These are phyloP conservation scores for Chionomys nivalis DNA, from an alignment of 2,113 vertebrate genomes.

Conservation along the genomic window DNA sequence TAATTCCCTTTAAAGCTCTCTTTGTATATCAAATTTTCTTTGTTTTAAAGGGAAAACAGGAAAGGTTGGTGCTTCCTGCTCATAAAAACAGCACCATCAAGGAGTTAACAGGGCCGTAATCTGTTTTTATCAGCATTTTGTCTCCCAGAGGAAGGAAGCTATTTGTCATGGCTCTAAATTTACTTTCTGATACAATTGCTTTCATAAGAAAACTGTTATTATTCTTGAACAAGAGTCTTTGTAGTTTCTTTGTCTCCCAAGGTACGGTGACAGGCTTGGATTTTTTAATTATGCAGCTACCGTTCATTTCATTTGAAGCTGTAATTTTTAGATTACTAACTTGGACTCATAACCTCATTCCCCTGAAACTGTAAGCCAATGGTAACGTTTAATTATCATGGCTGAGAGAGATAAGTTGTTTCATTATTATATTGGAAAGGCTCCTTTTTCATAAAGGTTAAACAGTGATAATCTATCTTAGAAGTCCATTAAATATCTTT, in stretches of 20 bases:
- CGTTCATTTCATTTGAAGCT: constrained; percentile 55
- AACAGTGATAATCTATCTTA: constrained; percentile 16
- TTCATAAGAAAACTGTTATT: constrained; percentile 66
- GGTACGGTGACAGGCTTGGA: constrained; percentile 24
- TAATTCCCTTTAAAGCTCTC: constrained; percentile 20
- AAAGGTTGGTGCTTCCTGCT: constrained; percentile 84
- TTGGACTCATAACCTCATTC: constrained; percentile 44
- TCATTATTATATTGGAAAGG: constrained; percentile 55
- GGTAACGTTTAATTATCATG: constrained; percentile 39
- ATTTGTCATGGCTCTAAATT: constrained; percentile 71
- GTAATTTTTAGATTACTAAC: constrained; percentile 60
- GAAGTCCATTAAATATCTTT: background rate
- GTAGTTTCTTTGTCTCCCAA: constrained; percentile 53
- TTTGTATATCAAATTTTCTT: constrained; percentile 22
- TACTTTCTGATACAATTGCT: constrained; percentile 72
- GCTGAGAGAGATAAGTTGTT: constrained; percentile 48
- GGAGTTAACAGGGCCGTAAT: constrained; percentile 65
- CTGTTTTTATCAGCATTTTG: constrained; percentile 73
- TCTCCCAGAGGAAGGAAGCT: constrained; percentile 80
- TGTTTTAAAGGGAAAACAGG: constrained; percentile 81
- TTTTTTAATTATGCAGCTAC: constrained; percentile 61
- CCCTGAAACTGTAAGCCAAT: constrained; percentile 49
- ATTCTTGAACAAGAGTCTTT: constrained; percentile 60
- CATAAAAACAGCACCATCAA: constrained; percentile 71
- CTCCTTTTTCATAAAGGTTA: constrained; percentile 51